phyloP scores from a whole-genome alignment of 2,797 vertebrate genomes.

The Smutsia temminckii region DNA sequence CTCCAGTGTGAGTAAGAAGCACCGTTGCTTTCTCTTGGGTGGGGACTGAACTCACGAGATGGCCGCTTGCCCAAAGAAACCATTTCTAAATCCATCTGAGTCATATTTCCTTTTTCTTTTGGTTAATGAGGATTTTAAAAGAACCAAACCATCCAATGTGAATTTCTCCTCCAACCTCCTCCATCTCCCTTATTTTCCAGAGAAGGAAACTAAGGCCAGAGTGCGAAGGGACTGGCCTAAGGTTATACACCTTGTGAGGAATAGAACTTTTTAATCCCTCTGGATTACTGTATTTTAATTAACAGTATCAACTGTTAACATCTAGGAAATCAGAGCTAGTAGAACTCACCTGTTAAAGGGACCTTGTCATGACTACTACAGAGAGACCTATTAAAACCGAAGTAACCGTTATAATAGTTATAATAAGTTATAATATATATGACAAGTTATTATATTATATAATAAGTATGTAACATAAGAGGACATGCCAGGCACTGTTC shows the following conservation, averaged over 20 bases:
- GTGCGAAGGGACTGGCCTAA: background rate
- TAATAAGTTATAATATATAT: background rate
- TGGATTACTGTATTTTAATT: background rate
- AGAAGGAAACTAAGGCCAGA: background rate
- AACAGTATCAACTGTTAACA: background rate
- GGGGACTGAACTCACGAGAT: background rate
- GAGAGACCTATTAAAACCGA: slow-evolving; percentile 1
- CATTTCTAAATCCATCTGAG: background rate
- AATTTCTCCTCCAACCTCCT: background rate
- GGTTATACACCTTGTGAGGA: background rate
- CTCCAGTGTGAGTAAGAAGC: background rate
- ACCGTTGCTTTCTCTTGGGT: background rate
- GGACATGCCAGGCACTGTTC: background rate
- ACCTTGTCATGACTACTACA: background rate
- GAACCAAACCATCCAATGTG: background rate
- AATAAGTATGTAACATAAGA: background rate
- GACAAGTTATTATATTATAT: background rate
- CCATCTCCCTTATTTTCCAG: background rate
- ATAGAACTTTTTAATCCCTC: background rate
- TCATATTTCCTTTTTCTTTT: slow-evolving; percentile 47
- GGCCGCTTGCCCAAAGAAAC: background rate
- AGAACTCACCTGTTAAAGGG: background rate
- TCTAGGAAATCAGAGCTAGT: background rate
- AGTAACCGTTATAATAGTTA: background rate
- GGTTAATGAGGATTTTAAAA: slow-evolving; percentile 40